Percentiles rank a stretch among this genome's conserved stretches.
Conservation (phyloP, 35 echinoderm and acorn worm genomes). For the Apostichopus parvimensis region DNA sequence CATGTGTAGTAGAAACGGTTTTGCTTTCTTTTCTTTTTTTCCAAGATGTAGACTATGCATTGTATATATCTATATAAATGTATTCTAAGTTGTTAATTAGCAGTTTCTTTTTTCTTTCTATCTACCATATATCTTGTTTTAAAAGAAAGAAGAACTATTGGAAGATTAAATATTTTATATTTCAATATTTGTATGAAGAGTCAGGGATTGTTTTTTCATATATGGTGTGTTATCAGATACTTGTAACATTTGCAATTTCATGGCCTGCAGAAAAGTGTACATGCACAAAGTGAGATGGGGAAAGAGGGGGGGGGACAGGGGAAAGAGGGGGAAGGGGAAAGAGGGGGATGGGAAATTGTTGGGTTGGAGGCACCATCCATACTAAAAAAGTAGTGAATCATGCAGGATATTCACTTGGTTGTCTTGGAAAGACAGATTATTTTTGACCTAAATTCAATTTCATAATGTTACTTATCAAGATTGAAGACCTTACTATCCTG, state of each 20-base stretch:
- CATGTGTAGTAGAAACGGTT: not conserved
- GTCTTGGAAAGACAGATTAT: no score
- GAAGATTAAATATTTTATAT: not conserved
- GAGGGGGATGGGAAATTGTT: no score
- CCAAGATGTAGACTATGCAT: not conserved
- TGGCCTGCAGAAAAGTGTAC: no score
- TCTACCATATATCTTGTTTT: not conserved
- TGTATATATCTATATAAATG: constrained; percentile 1
- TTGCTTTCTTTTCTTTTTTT: not conserved
- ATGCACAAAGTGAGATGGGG: no score
- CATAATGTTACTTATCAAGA: no score
- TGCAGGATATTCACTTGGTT: no score
- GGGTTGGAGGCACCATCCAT: no score
- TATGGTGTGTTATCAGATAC: not conserved
- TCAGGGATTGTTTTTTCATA: not conserved
- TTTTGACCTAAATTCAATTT: no score
- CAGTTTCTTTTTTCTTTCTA: not conserved
- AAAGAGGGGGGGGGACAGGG: no score
- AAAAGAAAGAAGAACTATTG: not conserved
- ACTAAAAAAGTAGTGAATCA: no score
- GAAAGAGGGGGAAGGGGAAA: no score
- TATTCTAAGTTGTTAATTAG: not conserved
- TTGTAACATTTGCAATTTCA: not conserved
- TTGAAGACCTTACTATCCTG: no score
- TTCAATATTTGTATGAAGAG: constrained; percentile 5